Conservation (phyloP, 2,888 invertebrate genomes). For the Noctua comes region DNA sequence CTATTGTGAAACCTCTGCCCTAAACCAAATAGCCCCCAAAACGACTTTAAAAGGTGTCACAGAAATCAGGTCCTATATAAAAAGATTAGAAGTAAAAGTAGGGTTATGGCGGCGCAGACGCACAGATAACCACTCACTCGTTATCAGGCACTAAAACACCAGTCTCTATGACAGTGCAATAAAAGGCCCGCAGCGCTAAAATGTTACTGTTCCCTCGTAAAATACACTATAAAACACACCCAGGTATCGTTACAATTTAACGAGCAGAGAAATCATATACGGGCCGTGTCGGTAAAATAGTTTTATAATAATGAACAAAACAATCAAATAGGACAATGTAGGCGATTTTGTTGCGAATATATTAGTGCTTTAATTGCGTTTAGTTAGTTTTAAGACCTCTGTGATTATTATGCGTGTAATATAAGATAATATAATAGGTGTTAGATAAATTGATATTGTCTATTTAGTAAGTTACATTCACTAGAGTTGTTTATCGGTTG, state of each 20-base stretch:
- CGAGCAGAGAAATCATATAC: conserved; percentile 87
- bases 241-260: conserved; percentile 87
- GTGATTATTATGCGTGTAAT: background rate
- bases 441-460: conserved; percentile 6
- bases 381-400: background rate
- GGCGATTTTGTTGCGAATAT: conserved; percentile 36
- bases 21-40: background rate
- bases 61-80: conserved; percentile 63
- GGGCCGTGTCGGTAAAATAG: conserved; percentile 80
- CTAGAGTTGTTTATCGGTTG: background rate
- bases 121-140: conserved; percentile 79
- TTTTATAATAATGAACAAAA: conserved; percentile 77
- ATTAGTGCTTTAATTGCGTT: conserved; percentile 25
- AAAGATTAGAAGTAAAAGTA: conserved; percentile 71
- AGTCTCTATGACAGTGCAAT: conserved; percentile 87
- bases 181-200: conserved; percentile 90
- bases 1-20: background rate
- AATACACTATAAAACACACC: conserved; percentile 87
- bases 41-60: conserved; percentile 43
- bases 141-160: conserved; percentile 88
- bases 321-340: conserved; percentile 73
- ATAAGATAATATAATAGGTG: conserved; percentile 1
- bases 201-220: conserved; percentile 88
- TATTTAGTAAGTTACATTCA: background rate
- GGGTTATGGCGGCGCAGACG: conserved; percentile 57